Evolutionary conservation across 2,888 invertebrate genomes (phyloP).

Genomic region (Pteria penguin): DNA sequence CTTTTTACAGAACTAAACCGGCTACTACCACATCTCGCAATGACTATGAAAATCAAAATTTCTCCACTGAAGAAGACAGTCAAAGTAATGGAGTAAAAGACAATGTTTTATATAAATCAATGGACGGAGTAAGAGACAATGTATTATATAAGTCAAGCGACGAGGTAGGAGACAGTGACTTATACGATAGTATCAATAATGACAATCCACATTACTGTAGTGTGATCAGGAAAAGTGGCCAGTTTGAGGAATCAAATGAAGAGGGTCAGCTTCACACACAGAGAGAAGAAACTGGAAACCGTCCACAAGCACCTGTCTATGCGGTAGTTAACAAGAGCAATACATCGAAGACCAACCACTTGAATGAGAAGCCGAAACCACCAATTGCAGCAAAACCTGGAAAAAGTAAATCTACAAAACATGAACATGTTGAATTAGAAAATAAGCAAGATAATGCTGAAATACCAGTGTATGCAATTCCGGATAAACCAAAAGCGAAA

Average conservation of each 20-base stretch:
- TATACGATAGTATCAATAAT: too few species aligned
- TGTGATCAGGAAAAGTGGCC: neutral
- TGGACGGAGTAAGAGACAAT: too few species aligned
- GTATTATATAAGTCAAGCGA: neutral
- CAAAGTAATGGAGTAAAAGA: neutral
- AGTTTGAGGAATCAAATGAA: neutral
- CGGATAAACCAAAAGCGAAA: neutral
- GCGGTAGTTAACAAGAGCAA: neutral
- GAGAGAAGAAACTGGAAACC: too few species aligned
- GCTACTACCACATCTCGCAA: neutral
- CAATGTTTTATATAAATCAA: neutral
- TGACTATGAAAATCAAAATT: neutral
- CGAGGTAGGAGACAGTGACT: neutral
- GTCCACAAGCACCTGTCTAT: neutral
- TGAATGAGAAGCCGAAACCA: neutral
- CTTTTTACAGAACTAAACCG: neutral
- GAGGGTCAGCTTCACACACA: too few species aligned
- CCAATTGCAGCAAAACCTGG: neutral
- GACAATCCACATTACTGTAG: neutral
- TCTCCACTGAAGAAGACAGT: neutral
- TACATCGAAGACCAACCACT: neutral
- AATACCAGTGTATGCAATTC: neutral
- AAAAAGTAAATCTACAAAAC: too few species aligned
- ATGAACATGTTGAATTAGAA: too few species aligned
- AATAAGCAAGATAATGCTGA: neutral